Conservation (phyloP, 2,113 vertebrate species). For the Bolborhynchus lineola region DNA sequence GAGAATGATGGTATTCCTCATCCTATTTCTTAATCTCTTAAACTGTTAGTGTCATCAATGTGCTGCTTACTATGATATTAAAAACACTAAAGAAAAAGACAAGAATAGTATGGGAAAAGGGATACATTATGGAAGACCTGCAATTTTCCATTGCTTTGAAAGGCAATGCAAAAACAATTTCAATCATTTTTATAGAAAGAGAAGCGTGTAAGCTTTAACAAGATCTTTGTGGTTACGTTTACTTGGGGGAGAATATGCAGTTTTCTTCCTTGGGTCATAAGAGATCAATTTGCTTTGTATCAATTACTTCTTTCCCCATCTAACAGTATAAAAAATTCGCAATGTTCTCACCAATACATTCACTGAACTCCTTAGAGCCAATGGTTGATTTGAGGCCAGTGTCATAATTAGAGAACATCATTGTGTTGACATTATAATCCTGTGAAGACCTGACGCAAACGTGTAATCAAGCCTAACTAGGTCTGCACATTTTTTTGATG, state of each 20-base stretch:
- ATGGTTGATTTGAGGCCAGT: not conserved
- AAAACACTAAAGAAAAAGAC: not conserved
- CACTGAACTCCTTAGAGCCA: not conserved
- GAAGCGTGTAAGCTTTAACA: not conserved
- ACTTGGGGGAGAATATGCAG: accelerated
- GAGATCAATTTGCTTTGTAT: not conserved
- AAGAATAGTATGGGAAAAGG: not conserved
- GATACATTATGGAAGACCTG: not conserved
- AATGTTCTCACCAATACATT: not conserved
- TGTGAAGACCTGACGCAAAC: not conserved
- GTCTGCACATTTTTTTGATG: not conserved
- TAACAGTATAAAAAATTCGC: not conserved
- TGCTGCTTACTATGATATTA: not conserved
- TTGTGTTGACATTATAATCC: not conserved
- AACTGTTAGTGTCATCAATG: not conserved
- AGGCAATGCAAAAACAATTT: not conserved
- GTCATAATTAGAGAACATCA: not conserved
- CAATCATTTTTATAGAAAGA: not conserved
- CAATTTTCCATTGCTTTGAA: not conserved
- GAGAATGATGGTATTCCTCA: not conserved
- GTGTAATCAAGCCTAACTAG: not conserved
- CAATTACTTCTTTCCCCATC: not conserved
- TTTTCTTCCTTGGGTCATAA: not conserved
- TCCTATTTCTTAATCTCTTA: not conserved
- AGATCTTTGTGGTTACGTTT: not conserved